Percentiles rank a stretch among this genome's conserved stretches.
Evolutionary conservation across 2,888 invertebrate genomes (phyloP).

Genomic region (Cephus pygmeus): DNA sequence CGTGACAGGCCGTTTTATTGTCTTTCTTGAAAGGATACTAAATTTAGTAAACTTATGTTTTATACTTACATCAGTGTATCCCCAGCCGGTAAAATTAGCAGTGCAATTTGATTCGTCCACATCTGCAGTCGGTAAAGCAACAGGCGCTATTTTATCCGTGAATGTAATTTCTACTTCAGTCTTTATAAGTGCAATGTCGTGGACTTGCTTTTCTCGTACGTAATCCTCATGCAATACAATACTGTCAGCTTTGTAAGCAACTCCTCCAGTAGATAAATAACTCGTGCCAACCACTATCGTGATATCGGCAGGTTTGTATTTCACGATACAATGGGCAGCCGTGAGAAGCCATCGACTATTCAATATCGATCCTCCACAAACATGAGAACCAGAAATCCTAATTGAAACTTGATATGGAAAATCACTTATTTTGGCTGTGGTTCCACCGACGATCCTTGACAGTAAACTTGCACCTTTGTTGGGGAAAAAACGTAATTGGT

Average conservation of each 20-base stretch:
- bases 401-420: constrained; percentile 38
- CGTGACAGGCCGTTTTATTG: too few relatives aligned
- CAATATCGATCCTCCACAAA: constrained; percentile 36
- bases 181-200: constrained; percentile 36
- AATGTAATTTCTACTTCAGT: constrained; percentile 18
- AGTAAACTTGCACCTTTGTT: too few relatives aligned
- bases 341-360: constrained; percentile 36
- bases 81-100: constrained; percentile 68
- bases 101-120: constrained; percentile 57
- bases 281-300: constrained; percentile 33
- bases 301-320: constrained; percentile 17
- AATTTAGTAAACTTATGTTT: background rate
- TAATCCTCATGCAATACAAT: constrained; percentile 29
- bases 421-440: constrained; percentile 26
- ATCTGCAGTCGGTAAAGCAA: constrained; percentile 58
- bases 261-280: constrained; percentile 23
- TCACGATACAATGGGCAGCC: constrained; percentile 32
- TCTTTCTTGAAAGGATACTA: background rate
- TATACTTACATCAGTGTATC: constrained; percentile 64
- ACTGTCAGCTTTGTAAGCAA: constrained; percentile 18
- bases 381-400: constrained; percentile 29
- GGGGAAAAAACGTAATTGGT: too few relatives aligned
- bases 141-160: constrained; percentile 58
- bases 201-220: background rate
- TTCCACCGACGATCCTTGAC: constrained; percentile 29